Percentiles rank a stretch among this genome's conserved stretches.
These are phyloP conservation scores for Capromys pilorides DNA, from an alignment of 2,797 vertebrate genomes.

Conservation along the genomic window DNA sequence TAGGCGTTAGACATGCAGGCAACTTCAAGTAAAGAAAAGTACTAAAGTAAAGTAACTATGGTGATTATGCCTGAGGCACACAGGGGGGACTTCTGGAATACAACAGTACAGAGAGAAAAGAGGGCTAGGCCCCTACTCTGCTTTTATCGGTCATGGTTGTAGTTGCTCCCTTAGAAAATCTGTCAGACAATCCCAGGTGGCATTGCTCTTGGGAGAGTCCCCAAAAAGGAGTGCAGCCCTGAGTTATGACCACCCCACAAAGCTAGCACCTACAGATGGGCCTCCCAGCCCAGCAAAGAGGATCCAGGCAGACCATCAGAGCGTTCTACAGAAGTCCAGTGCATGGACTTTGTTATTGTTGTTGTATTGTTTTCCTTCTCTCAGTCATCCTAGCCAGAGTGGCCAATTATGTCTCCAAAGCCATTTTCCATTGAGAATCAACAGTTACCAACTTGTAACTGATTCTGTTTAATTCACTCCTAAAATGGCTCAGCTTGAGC, in stretches of 20 bases:
- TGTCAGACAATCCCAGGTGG: too few relatives aligned
- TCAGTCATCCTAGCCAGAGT: not conserved
- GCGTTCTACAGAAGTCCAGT: accelerated
- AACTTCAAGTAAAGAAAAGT: too few relatives aligned
- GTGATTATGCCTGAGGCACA: too few relatives aligned
- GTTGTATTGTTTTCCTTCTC: not conserved
- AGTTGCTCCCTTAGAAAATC: too few relatives aligned
- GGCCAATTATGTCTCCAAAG: not conserved
- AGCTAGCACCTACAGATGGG: not conserved
- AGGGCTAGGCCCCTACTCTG: accelerated
- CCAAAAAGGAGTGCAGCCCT: accelerated
- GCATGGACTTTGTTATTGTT: accelerated
- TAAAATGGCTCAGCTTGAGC: not conserved
- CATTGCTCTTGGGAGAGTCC: not conserved
- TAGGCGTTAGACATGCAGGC: too few relatives aligned
- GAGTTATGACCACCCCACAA: accelerated
- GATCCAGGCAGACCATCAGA: accelerated
- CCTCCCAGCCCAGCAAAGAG: too few relatives aligned
- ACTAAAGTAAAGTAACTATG: too few relatives aligned
- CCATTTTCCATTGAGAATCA: not conserved
- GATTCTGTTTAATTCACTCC: conserved; percentile 33
- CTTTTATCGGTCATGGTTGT: accelerated
- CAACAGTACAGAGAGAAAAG: too few relatives aligned
- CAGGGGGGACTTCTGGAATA: too few relatives aligned
- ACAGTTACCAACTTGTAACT: conserved; percentile 26